Evolutionary conservation across 2,113 vertebrate genomes (phyloP).

Genomic region (Xiphophorus maculatus): DNA sequence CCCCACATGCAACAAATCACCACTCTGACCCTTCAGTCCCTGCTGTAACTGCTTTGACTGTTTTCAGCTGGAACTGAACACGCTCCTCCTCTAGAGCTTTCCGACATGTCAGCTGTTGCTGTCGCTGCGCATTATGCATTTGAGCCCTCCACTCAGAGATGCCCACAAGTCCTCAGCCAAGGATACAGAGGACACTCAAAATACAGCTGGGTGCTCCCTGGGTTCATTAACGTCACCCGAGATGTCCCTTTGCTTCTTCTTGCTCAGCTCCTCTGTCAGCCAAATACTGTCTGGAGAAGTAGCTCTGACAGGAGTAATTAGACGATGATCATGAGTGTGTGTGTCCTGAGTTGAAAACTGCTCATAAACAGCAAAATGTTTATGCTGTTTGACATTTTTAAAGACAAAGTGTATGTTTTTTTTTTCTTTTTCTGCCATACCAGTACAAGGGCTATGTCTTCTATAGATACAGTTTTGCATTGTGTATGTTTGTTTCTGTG

Average conservation of each 20-base stretch:
- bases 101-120: conserved; percentile 15
- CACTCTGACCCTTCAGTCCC: conserved; percentile 11
- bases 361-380: conserved; percentile 33
- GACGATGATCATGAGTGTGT: conserved; percentile 41
- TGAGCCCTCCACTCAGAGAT: conserved; percentile 42
- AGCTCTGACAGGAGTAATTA: conserved; percentile 62
- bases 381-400: neutral
- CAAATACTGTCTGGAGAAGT: conserved; percentile 54
- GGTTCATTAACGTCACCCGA: conserved; percentile 63
- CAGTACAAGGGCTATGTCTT: neutral
- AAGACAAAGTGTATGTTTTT: neutral
- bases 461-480: neutral
- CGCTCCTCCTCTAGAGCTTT: neutral
- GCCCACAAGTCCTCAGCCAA: conserved; percentile 59
- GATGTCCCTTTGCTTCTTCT: conserved; percentile 51
- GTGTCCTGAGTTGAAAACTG: conserved; percentile 34
- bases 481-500: neutral
- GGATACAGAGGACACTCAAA: conserved; percentile 62
- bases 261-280: conserved; percentile 47
- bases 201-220: conserved; percentile 58
- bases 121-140: conserved; percentile 24
- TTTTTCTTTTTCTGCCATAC: no score
- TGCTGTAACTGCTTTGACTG: neutral
- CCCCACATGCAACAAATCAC: neutral
- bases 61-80: conserved; percentile 13